Percentiles rank a stretch among this genome's conserved stretches.
Evolutionary conservation across 2,888 invertebrate genomes (phyloP).

Genomic region (Euclidia mi): DNA sequence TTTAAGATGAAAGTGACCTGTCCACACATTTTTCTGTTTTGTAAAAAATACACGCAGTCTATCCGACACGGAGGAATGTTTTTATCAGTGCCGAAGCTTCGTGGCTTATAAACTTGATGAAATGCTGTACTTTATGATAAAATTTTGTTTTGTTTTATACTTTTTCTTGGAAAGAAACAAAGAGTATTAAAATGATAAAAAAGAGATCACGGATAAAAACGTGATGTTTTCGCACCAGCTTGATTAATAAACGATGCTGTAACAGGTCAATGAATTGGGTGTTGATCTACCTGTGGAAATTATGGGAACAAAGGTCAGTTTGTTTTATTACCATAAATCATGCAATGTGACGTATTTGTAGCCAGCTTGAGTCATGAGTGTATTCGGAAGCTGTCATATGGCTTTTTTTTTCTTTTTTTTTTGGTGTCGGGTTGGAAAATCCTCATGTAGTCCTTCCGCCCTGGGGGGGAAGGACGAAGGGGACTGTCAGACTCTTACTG

Average conservation of each 20-base stretch:
- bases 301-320: no score
- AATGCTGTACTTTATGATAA: constrained; percentile 19
- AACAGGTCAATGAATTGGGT: not conserved
- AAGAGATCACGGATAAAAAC: no score
- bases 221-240: no score
- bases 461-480: no score
- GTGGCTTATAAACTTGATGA: constrained; percentile 45
- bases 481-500: no score
- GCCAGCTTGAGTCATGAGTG: no score
- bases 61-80: constrained; percentile 23
- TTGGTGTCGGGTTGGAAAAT: no score
- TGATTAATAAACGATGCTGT: not conserved
- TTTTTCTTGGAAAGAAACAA: constrained; percentile 8
- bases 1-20: constrained; percentile 45
- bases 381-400: no score
- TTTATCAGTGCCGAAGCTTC: constrained; percentile 42
- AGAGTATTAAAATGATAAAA: constrained; percentile 3
- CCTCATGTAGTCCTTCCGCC: no score
- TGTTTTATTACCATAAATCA: no score
- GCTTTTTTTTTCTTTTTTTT: no score
- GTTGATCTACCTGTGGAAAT: not conserved
- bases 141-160: constrained; percentile 1
- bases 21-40: constrained; percentile 21
- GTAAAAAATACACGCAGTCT: constrained; percentile 38
- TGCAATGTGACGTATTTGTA: no score